Percentiles rank a stretch among this genome's conserved stretches.
These are phyloP conservation scores for Pteromalus puparum DNA, from an alignment of 1,140 invertebrate species.

Conservation along the genomic window DNA sequence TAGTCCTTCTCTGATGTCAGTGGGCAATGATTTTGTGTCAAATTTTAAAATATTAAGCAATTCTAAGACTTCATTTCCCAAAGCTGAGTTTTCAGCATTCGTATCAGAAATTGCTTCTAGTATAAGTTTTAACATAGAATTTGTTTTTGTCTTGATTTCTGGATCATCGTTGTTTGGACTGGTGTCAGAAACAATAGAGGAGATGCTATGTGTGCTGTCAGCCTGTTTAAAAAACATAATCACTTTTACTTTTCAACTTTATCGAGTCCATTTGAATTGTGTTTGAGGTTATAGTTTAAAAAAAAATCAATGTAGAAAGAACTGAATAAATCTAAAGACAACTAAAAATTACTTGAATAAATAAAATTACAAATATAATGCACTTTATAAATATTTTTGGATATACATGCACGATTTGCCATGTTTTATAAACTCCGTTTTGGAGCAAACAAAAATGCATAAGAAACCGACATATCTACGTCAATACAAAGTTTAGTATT, in stretches of 20 bases:
- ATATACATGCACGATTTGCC: no score
- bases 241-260: not conserved
- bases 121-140: constrained; percentile 53
- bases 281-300: not conserved
- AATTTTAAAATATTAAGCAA: constrained; percentile 59
- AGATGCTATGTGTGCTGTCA: constrained; percentile 42
- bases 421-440: no score
- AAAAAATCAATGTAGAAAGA: not conserved
- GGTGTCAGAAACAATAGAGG: constrained; percentile 38
- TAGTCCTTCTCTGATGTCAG: constrained; percentile 60
- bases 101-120: constrained; percentile 62
- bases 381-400: not conserved
- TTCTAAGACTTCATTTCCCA: constrained; percentile 59
- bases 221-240: constrained; percentile 37
- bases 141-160: constrained; percentile 35
- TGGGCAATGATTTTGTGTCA: constrained; percentile 60
- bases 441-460: no score
- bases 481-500: no score
- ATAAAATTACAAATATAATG: not conserved
- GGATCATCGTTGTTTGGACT: constrained; percentile 33
- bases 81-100: constrained; percentile 60
- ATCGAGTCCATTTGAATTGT: not conserved
- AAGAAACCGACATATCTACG: no score
- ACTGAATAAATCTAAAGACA: not conserved
- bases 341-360: not conserved